phyloP scores from a whole-genome alignment of 2,888 invertebrate genomes.

The Tinea trinotella region DNA sequence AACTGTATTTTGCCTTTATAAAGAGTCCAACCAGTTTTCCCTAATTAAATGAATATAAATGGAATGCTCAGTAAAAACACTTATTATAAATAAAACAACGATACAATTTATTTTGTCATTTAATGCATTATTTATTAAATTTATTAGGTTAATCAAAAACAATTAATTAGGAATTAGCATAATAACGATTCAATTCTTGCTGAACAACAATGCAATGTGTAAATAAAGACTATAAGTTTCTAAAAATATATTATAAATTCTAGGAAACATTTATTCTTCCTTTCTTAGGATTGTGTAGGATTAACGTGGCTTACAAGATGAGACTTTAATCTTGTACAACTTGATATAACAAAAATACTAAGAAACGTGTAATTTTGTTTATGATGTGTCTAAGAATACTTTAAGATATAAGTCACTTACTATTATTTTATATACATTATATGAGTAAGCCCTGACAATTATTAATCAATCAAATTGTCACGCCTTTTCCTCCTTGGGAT shows the following conservation, averaged over 20 bases:
- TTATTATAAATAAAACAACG: no score
- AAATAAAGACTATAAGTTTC: slow-evolving; percentile 12
- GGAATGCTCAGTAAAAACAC: no score
- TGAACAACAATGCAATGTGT: slow-evolving; percentile 8
- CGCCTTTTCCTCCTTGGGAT: no score
- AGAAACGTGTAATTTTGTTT: neutral
- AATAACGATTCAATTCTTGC: neutral
- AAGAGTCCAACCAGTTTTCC: no score
- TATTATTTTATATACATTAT: no score
- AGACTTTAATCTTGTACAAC: neutral
- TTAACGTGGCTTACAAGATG: slow-evolving; percentile 6
- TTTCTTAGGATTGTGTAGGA: slow-evolving; percentile 8
- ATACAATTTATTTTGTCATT: no score
- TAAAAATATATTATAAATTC: slow-evolving; percentile 18
- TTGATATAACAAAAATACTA: neutral
- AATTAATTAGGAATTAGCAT: neutral
- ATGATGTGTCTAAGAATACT: neutral
- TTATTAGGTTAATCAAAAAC: neutral
- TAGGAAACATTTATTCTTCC: slow-evolving; percentile 11
- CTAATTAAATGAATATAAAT: no score
- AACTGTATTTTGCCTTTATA: no score
- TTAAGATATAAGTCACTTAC: no score
- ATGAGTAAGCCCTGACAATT: no score
- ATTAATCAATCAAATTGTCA: no score
- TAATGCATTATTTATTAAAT: neutral